These are phyloP conservation scores for Heteronetta atricapilla DNA, from an alignment of 2,113 vertebrate genomes.

Conservation along the genomic window DNA sequence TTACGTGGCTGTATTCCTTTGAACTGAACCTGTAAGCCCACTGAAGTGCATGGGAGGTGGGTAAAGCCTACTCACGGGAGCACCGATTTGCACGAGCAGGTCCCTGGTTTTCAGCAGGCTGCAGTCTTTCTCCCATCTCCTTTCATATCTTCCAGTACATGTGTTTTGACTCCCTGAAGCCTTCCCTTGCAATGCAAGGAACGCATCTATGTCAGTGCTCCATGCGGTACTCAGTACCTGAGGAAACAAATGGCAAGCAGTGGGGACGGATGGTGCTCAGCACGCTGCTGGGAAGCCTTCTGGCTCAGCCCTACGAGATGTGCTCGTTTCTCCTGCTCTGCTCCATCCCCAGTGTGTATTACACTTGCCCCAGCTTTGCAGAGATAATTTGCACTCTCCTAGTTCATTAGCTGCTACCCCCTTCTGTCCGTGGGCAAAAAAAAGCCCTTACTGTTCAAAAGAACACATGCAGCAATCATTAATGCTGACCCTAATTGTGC, in stretches of 20 bases:
- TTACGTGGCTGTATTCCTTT: conserved; percentile 19
- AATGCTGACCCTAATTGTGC: conserved; percentile 89
- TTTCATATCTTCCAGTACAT: neutral
- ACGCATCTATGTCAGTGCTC: neutral
- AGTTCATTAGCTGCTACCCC: conserved; percentile 76
- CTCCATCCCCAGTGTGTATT: conserved; percentile 61
- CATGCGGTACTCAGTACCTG: neutral
- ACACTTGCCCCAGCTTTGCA: conserved; percentile 67
- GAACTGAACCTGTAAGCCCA: neutral
- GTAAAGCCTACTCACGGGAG: neutral
- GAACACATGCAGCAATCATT: conserved; percentile 84
- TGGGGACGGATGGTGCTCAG: neutral
- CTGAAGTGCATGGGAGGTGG: neutral
- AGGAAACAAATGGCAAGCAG: neutral
- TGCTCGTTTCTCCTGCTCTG: neutral
- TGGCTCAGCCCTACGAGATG: neutral
- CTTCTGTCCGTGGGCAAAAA: conserved; percentile 72
- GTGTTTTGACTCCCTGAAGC: neutral
- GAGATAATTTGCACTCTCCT: conserved; percentile 78
- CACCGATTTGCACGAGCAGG: neutral
- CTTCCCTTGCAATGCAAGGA: neutral
- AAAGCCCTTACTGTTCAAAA: conserved; percentile 77
- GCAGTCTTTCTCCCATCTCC: neutral
- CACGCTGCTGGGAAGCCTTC: neutral
- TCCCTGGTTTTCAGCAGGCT: neutral